Evolutionary conservation across 2,797 vertebrate species (phyloP), one percentile per base, ranked within the genome.

Genomic region (Uromys caudimaculatus): DNA sequence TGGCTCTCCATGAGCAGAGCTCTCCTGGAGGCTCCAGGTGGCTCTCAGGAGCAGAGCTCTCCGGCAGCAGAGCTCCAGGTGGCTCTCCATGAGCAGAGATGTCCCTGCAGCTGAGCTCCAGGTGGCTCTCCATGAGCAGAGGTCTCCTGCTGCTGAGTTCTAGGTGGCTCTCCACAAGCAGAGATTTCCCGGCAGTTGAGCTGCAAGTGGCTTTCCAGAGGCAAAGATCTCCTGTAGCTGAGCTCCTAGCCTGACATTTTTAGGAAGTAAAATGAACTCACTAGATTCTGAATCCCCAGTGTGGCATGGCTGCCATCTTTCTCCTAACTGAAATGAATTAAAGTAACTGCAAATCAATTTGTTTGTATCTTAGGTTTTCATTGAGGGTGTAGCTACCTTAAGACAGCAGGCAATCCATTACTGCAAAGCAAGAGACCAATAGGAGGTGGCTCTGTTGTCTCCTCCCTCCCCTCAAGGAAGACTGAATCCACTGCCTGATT

Each of bases 301-400:
- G 29, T 60, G 64, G 50, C 4, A 3, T 24, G 56, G 16, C 9
- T 84, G 14, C 21, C 32, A 38, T 84, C 27, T 5, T 24, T 96
- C 41, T 93, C n/a, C 89, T 69, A 81, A 77, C 3, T 27, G 54
- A 96, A 88, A 82, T 82, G 19, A 78, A 84, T 73, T 84, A 23
- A 56, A 62, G 32, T 67, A 79, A 82, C 67, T 77, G 19, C 89
- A 84, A 76, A 44, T 86, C 47, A 60, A 4, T 92, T 69, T 91
- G 52, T 76, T 85, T 81, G 35, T 71, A 69, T 24, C 23, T 93
- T 64, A 85, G 38, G 9, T 91, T 90, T 95, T 58, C 24, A 47
- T 5, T 60, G 71, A 91, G 52, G 38, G 71, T 67, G 85, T 19
- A 95, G 23, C 44, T 19, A 95, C 23, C 44, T 86, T 94, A 89